Base-by-base conservation (phyloP, 2,797 vertebrate species). In the Psittacula echo region DNA sequence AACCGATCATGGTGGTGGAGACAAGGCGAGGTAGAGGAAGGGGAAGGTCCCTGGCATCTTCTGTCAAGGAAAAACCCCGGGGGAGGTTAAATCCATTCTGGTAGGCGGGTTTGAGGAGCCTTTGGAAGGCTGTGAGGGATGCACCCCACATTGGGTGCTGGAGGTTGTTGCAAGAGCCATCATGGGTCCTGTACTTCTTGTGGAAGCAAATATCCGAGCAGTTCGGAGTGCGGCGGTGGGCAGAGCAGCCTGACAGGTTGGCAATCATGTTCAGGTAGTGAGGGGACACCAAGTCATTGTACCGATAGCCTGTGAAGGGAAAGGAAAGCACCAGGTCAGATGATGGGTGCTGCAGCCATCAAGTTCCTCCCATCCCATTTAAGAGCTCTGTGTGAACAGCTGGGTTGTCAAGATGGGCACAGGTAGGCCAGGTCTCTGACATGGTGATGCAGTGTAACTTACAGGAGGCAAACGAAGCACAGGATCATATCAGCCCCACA, bases 71-170 rank as follows among this genome's bases (percentile, higher is more conserved):
- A 71, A 97, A 97, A 3, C 98, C 97, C 21, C 98, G 81, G 0
- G 98, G 98, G 6, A 98, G 93, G 92, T 98, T 98, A 68, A 98
- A 98, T 39, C 98, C 98, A 0, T 98, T 98, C 86, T 98, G 97
- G 77, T 98, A 98, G 68, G 96, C 96, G 0, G 98, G 97, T 53
- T 97, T 98, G 71, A 98, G 97, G 30, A 98, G 97, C 29, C 98
- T 96, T 81, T 97, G 96, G 90, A 98, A 98, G n/a, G 98, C 97
- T 2, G 97, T 98, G 66, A 97, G 97, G 14, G 98, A 98, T 0
- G 98, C 97, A 2, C 98, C 98, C 98, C 97, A 98, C 97, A 96
- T 98, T 0, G 98, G 97, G 64, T 98, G 97, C 90, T 97, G 97
- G 48, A 98, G 96, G 87, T 98, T 98, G 93, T 98, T 98, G 76